Percentiles rank a stretch among this genome's conserved stretches.
These are phyloP conservation scores for Scyliorhinus canicula DNA, from an alignment of 2,797 vertebrate species.

Conservation along the genomic window DNA sequence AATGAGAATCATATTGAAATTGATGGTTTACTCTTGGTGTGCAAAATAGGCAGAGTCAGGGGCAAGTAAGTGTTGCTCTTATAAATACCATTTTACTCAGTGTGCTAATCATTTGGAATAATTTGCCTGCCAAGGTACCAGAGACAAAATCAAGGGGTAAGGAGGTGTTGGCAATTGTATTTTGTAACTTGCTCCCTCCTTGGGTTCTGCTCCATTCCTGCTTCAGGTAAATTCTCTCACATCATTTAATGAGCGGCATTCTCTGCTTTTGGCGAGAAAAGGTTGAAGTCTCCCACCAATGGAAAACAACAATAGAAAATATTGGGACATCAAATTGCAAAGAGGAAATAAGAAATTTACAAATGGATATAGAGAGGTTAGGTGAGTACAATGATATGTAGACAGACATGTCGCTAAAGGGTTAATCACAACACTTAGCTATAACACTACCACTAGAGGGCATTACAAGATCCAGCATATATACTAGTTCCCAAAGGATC, in stretches of 20 bases:
- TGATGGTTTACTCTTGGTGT: neutral
- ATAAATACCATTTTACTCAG: neutral
- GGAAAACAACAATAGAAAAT: neutral
- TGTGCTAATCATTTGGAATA: neutral
- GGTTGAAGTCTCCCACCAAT: neutral
- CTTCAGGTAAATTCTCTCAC: neutral
- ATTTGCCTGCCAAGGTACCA: neutral
- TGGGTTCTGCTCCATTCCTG: neutral
- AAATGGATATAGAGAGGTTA: too few species aligned
- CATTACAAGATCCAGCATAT: too few species aligned
- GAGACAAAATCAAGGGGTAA: neutral
- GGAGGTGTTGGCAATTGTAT: neutral
- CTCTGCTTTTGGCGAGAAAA: neutral
- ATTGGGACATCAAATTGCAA: too few species aligned
- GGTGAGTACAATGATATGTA: too few species aligned
- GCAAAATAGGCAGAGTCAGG: neutral
- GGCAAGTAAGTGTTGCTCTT: neutral
- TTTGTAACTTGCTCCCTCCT: neutral
- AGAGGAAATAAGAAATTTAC: too few species aligned
- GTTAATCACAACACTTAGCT: too few species aligned
- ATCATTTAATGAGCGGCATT: neutral
- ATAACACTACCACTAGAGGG: too few species aligned
- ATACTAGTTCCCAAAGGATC: too few species aligned
- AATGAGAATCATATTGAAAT: neutral
- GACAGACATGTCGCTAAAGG: too few species aligned